Evolutionary conservation across 2,797 vertebrate genomes (phyloP).

Genomic region (Myotis daubentonii): DNA sequence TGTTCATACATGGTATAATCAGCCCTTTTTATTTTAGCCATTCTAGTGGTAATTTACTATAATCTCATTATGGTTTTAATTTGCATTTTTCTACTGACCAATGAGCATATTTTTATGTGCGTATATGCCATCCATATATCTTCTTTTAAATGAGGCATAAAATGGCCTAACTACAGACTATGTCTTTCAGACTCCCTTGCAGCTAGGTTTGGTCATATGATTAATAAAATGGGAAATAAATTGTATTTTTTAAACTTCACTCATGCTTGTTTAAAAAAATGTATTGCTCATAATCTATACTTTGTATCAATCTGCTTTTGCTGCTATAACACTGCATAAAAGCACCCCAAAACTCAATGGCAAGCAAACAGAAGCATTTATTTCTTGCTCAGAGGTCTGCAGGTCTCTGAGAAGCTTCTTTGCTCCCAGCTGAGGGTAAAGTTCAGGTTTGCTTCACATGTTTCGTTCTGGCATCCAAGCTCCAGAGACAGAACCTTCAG

Average conservation of each 20-base stretch:
- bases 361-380: not conserved
- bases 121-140: not conserved
- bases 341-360: not conserved
- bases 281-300: not conserved
- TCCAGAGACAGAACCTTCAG: not conserved
- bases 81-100: not conserved
- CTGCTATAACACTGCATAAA: not conserved
- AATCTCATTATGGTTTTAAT: conserved; percentile 12
- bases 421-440: not conserved
- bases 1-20: not conserved
- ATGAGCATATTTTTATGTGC: not conserved
- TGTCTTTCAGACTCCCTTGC: conserved; percentile 38
- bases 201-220: conserved; percentile 20
- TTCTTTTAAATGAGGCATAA: conserved; percentile 15
- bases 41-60: not conserved
- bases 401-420: not conserved
- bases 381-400: not conserved
- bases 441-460: not conserved
- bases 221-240: not conserved
- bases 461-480: not conserved
- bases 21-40: not conserved
- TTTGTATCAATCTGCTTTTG: not conserved
- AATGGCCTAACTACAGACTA: not conserved
- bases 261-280: conserved; percentile 22
- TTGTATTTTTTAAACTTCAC: not conserved